phyloP scores from a whole-genome alignment of 2,888 invertebrate species.

The Mesorhabditis belari region DNA sequence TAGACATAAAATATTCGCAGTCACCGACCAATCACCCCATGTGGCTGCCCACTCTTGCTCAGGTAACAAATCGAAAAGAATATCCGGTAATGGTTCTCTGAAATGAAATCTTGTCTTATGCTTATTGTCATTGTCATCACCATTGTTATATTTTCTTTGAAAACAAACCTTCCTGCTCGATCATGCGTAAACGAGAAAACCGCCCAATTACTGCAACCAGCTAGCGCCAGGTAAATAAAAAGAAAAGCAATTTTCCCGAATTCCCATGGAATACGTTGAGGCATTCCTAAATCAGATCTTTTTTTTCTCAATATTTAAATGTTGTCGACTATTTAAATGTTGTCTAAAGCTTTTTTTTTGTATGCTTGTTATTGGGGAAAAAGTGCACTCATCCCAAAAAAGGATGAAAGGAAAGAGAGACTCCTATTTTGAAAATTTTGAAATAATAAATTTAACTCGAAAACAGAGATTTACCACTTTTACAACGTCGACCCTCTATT shows the following conservation, averaged over 20 bases:
- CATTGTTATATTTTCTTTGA: not conserved
- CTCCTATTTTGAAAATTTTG: too few relatives aligned
- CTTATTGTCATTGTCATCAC: not conserved
- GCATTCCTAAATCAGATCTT: not conserved
- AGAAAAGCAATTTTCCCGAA: conserved; percentile 31
- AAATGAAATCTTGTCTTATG: not conserved
- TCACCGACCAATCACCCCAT: conserved; percentile 13
- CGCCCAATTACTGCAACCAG: conserved; percentile 49
- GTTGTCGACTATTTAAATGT: too few relatives aligned
- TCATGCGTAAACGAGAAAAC: conserved; percentile 51
- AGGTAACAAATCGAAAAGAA: conserved; percentile 30
- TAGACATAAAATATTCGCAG: not conserved
- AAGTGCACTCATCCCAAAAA: too few relatives aligned
- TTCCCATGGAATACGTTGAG: not conserved
- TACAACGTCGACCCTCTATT: not conserved
- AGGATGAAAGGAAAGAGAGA: too few relatives aligned
- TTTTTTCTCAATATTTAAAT: too few relatives aligned
- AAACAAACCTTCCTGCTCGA: conserved; percentile 40
- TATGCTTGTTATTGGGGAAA: too few relatives aligned
- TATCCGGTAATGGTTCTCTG: conserved; percentile 34
- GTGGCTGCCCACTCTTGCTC: conserved; percentile 32
- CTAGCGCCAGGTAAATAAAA: conserved; percentile 30
- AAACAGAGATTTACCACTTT: not conserved
- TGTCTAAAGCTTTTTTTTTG: too few relatives aligned
- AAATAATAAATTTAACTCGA: too few relatives aligned